Evolutionary conservation across 1,140 invertebrate species (phyloP).

Genomic region (Neuroterus valhalla): DNA sequence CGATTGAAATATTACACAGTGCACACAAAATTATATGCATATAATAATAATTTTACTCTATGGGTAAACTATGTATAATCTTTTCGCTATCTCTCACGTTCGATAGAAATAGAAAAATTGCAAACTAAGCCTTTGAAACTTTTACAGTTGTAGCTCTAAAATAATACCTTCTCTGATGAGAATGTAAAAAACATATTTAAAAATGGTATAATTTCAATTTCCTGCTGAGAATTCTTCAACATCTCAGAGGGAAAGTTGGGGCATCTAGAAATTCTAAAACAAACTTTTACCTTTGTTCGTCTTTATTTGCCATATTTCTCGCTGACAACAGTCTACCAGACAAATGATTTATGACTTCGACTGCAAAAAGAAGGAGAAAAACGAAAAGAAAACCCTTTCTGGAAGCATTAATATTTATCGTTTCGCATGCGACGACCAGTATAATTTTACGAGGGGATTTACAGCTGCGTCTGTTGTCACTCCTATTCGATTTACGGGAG

Average conservation of each 20-base stretch:
- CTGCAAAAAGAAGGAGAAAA: conserved; percentile 55
- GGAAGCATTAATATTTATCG: conserved; percentile 65
- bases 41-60: no score
- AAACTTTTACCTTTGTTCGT: conserved; percentile 52
- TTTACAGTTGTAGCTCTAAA: no score
- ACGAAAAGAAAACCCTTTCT: conserved; percentile 53
- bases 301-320: conserved; percentile 60
- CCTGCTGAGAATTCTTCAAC: neutral
- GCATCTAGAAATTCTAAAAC: conserved; percentile 45
- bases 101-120: no score
- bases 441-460: conserved; percentile 62
- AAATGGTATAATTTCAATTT: neutral
- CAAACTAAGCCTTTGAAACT: no score
- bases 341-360: conserved; percentile 60
- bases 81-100: no score
- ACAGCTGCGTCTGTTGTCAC: conserved; percentile 59
- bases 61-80: no score
- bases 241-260: neutral
- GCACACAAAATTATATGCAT: no score
- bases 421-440: conserved; percentile 55
- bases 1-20: no score
- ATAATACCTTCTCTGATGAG: no score
- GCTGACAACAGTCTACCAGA: conserved; percentile 59
- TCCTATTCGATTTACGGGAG: conserved; percentile 55
- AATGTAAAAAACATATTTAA: no score